A percentile compares a stretch with the other conserved stretches of the same genome.
Conservation (phyloP, 2,113 vertebrate species). For the Toxotes chatareus region DNA sequence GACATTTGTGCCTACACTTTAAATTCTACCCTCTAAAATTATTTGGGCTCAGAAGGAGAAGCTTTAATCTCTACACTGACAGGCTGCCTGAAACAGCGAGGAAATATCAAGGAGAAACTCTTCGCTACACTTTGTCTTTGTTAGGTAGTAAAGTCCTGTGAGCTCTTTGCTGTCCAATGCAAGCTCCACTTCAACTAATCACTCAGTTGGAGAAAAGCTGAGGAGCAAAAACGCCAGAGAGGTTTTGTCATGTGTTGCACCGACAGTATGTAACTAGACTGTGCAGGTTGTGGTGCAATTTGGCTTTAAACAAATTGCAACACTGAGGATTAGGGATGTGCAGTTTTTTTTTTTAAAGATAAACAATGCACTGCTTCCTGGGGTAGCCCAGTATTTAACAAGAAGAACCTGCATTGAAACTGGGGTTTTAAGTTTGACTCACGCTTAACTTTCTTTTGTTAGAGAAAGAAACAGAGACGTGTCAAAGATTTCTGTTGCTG, state of each 20-base stretch:
- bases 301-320: background rate
- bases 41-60: conserved; percentile 23
- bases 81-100: conserved; percentile 6
- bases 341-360: background rate
- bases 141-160: conserved; percentile 16
- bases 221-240: conserved; percentile 7
- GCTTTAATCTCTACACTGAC: conserved; percentile 57
- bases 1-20: conserved; percentile 60
- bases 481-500: background rate
- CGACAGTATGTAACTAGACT: conserved; percentile 1
- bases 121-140: conserved; percentile 46
- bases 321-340: background rate
- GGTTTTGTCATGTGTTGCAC: conserved; percentile 5
- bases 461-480: background rate
- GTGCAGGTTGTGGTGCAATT: background rate
- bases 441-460: background rate
- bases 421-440: background rate
- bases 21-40: background rate
- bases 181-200: conserved; percentile 26
- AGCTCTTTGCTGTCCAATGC: conserved; percentile 34
- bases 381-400: background rate
- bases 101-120: conserved; percentile 30
- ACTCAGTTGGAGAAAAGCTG: conserved; percentile 27
- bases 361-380: background rate
- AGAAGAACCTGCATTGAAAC: background rate